phyloP scores from a whole-genome alignment of 2,797 vertebrate genomes.

The Cossypha niveicapilla region DNA sequence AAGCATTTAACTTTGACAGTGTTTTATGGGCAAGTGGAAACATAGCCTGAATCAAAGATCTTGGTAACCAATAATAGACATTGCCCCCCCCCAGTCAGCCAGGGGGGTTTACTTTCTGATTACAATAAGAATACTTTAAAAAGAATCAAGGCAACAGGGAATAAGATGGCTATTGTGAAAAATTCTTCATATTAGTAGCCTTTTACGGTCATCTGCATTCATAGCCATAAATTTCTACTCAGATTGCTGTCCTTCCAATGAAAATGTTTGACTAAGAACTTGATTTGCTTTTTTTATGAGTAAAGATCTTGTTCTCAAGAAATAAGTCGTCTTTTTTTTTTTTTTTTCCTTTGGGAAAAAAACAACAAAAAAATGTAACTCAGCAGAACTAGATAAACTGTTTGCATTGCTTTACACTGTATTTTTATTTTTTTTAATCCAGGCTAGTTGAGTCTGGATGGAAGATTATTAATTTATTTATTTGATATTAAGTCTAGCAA shows the following conservation, averaged over 20 bases:
- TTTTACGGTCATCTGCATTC: constrained; percentile 9
- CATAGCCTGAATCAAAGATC: not conserved
- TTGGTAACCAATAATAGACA: not conserved
- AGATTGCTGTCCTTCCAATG: constrained; percentile 40
- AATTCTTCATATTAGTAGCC: not conserved
- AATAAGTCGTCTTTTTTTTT: not conserved
- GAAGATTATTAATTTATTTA: not conserved
- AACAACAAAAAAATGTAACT: not conserved
- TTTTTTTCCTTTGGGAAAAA: not conserved
- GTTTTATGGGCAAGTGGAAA: not conserved
- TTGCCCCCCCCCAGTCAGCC: accelerated
- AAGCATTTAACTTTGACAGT: not conserved
- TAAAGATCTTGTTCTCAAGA: not conserved
- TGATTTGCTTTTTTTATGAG: not conserved
- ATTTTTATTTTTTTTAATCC: not conserved
- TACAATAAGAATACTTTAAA: not conserved
- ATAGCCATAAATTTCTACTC: not conserved
- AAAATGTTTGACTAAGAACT: constrained; percentile 52
- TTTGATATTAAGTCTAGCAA: not conserved
- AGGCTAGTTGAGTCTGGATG: not conserved
- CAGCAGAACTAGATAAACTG: not conserved
- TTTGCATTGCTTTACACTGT: not conserved
- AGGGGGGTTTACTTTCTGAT: not conserved
- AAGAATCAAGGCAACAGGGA: not conserved
- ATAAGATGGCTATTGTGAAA: not conserved